Percentiles rank a stretch among this genome's conserved stretches.
Evolutionary conservation across 2,113 vertebrate genomes (phyloP).

Genomic region (Nanorana parkeri): DNA sequence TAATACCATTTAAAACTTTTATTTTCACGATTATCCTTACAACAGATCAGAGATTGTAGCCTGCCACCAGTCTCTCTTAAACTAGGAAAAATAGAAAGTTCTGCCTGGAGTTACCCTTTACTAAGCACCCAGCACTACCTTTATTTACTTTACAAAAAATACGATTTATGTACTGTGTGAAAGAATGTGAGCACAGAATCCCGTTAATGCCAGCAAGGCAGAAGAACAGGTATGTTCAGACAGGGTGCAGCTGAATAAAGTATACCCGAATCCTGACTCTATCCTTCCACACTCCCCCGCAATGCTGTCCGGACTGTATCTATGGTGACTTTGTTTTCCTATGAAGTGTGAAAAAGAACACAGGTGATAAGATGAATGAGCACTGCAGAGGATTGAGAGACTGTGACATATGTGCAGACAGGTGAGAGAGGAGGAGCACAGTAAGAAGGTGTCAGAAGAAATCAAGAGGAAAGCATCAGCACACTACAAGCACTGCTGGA

Average conservation of each 20-base stretch:
- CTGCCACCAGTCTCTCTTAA: too few relatives aligned
- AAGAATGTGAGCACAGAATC: not conserved
- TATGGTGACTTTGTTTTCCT: conserved; percentile 29
- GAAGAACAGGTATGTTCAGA: conserved; percentile 9
- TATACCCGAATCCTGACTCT: not conserved
- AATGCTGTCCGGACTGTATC: conserved; percentile 8
- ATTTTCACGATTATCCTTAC: too few relatives aligned
- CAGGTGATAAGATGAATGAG: conserved; percentile 19
- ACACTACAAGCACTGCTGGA: too few relatives aligned
- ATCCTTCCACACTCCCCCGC: not conserved
- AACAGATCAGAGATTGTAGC: too few relatives aligned
- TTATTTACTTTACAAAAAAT: too few relatives aligned
- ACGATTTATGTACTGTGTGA: not conserved
- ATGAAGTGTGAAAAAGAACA: conserved; percentile 20
- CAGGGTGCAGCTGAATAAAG: not conserved
- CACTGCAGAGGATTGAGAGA: not conserved
- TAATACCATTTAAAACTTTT: too few relatives aligned
- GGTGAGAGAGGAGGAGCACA: not conserved
- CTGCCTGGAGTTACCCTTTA: too few relatives aligned
- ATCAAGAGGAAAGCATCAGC: too few relatives aligned
- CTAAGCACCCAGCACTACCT: too few relatives aligned
- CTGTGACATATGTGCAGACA: conserved; percentile 7
- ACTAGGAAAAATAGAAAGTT: too few relatives aligned
- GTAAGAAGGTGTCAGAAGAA: not conserved
- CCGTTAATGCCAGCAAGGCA: not conserved